Evolutionary conservation across 2,113 vertebrate genomes (phyloP), one percentile per base, ranked within the genome.

Genomic region (Progne subis): DNA sequence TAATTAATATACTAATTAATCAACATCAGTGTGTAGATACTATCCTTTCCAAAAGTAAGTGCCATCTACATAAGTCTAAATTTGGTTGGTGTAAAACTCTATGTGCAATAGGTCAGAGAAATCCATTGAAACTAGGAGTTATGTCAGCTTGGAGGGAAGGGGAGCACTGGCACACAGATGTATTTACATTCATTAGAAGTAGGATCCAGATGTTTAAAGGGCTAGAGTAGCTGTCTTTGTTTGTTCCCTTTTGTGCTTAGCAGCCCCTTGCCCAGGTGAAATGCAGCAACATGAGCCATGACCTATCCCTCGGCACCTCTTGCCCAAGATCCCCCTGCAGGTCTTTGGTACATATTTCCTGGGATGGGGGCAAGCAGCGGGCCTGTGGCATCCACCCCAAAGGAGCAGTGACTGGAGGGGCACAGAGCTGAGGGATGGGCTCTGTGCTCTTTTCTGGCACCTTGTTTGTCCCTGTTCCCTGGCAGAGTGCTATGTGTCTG

Each of bases 291-390:
- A 14, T 0, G 1, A 70, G 12, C 43, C 31, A 10, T 5, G 18
- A 44, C 7, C 14, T 2, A 2, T 52, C 20, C 50, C 52, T 2
- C 4, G 15, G 12, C 39, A 63, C 8, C 12, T 80, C 2, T 2
- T 49, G 18, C 15, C 59, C 3, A 1, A 37, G 14, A n/a, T 11
- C 7, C 11, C 11, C 17, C 3, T 0, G 3, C 26, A 59, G 13
- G 21, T 70, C 32, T 43, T n/a, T 80, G 57, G 34, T 17, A 46
- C 16, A 14, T 34, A 83, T 89, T 49, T 69, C 24, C n/a, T 41
- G 60, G 29, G 29, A 39, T 0, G 0, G 21, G 59, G 31, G 17
- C n/a, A 50, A n/a, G 31, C 0, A 1, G 25, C 9, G 34, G 23
- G 34, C 13, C 52, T 75, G 41, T 52, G 61, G 29, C 41, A 44